These are phyloP conservation scores for Diadumene lineata DNA, from an alignment of 92 coral and sea anemone genomes.

Conservation along the genomic window DNA sequence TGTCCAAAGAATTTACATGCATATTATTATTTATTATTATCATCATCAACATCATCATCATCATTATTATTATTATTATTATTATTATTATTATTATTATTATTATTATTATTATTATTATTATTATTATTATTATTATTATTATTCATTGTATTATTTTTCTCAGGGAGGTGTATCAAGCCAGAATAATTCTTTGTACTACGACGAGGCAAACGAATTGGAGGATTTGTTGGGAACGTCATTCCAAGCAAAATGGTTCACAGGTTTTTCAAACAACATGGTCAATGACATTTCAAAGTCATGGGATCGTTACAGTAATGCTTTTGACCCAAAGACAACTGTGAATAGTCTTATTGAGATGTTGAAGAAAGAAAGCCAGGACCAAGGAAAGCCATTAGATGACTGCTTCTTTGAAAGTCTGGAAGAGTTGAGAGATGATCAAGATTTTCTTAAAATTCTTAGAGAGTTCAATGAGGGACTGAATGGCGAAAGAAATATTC, in stretches of 20 bases:
- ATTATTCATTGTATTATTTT: too few species aligned
- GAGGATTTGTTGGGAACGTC: too few species aligned
- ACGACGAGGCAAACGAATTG: too few species aligned
- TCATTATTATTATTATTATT: too few species aligned
- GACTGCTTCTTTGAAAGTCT: slow-evolving; percentile 5
- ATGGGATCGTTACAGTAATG: background rate
- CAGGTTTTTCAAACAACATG: background rate
- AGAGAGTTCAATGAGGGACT: slow-evolving; percentile 17
- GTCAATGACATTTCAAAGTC: slow-evolving; percentile 1
- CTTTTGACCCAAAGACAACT: slow-evolving; percentile 8
- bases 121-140: too few species aligned
- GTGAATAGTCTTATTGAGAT: slow-evolving; percentile 9
- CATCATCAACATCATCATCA: too few species aligned
- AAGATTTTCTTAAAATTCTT: slow-evolving; percentile 2
- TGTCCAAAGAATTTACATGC: too few species aligned
- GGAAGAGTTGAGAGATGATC: slow-evolving; percentile 17
- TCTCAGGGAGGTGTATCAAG: too few species aligned
- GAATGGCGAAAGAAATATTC: slow-evolving; percentile 10
- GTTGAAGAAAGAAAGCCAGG: slow-evolving; percentile 6
- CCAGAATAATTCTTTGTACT: too few species aligned
- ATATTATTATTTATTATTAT: too few species aligned
- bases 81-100: too few species aligned
- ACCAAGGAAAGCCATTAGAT: background rate
- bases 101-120: too few species aligned
- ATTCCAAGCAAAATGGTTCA: slow-evolving; percentile 36